Conservation (phyloP, 2,797 vertebrate species). For the Sandelia bainsii region DNA sequence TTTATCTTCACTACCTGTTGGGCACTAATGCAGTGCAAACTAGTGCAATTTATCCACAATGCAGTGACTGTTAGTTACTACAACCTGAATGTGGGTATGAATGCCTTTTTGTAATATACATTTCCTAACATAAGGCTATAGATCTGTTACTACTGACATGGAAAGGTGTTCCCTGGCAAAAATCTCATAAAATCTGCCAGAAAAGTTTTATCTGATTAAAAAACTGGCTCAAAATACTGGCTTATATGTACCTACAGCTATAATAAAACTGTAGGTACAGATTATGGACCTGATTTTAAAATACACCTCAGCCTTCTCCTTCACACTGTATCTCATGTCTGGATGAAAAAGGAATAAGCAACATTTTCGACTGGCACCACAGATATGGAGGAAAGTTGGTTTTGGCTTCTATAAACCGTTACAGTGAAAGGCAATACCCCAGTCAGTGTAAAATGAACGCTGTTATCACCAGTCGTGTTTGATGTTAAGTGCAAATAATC, state of each 20-base stretch:
- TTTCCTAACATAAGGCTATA: slow-evolving; percentile 10
- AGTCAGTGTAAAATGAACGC: slow-evolving; percentile 29
- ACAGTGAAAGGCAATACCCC: neutral
- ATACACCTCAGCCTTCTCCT: neutral
- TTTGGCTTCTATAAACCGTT: slow-evolving; percentile 33
- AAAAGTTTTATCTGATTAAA: slow-evolving; percentile 17
- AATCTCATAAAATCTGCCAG: slow-evolving; percentile 1
- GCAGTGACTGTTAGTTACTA: slow-evolving; percentile 28
- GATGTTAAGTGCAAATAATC: slow-evolving; percentile 32
- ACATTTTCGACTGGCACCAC: slow-evolving; percentile 6
- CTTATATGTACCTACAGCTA: no score
- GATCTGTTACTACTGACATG: slow-evolving; percentile 2
- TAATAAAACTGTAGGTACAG: no score
- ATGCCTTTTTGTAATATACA: slow-evolving; percentile 8
- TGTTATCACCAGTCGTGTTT: slow-evolving; percentile 27
- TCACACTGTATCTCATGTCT: neutral
- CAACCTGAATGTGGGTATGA: slow-evolving; percentile 17
- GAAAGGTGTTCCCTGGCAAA: neutral
- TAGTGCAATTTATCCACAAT: slow-evolving; percentile 25
- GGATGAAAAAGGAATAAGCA: slow-evolving; percentile 4
- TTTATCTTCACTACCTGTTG: slow-evolving; percentile 33
- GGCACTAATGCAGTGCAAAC: slow-evolving; percentile 12
- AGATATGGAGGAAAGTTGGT: slow-evolving; percentile 18
- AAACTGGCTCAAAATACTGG: neutral
- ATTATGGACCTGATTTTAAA: no score